A percentile compares a stretch with the other conserved stretches of the same genome.
Evolutionary conservation across 1,140 invertebrate species (phyloP).

Genomic region (Pachyrhynchus sulphureomaculatus): DNA sequence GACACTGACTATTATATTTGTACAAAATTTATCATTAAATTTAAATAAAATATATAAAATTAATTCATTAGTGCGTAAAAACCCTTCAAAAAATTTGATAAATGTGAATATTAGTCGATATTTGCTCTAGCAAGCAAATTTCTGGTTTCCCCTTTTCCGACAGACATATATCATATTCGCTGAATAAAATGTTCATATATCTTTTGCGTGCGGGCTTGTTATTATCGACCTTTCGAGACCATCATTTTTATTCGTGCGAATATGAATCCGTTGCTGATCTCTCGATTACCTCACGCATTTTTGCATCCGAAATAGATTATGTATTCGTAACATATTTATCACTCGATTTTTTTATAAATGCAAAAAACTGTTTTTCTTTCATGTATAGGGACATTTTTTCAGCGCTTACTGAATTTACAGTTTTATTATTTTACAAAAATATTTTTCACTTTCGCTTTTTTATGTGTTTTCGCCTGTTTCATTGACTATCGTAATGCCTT

Average conservation of each 20-base stretch:
- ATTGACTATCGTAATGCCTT: too few species aligned
- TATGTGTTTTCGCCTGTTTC: too few species aligned
- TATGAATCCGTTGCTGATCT: slow-evolving; percentile 10
- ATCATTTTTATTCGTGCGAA: slow-evolving; percentile 14
- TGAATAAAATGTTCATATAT: slow-evolving; percentile 26
- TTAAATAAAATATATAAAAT: neutral
- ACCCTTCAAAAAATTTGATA: neutral
- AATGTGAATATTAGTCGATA: slow-evolving; percentile 22
- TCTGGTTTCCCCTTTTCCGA: slow-evolving; percentile 11
- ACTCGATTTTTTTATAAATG: neutral
- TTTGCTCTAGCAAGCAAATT: slow-evolving; percentile 15
- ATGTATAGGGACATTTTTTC: too few species aligned
- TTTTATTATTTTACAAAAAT: too few species aligned
- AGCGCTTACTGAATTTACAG: too few species aligned
- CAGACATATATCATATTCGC: slow-evolving; percentile 24
- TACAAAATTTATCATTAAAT: too few species aligned
- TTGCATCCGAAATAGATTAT: slow-evolving; percentile 6
- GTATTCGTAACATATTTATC: neutral
- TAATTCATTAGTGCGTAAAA: neutral
- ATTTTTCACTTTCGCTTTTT: too few species aligned
- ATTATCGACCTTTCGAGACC: slow-evolving; percentile 26
- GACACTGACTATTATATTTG: too few species aligned
- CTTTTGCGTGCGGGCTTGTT: slow-evolving; percentile 2
- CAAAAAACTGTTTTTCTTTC: too few species aligned
- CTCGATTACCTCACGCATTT: slow-evolving; percentile 7